Evolutionary conservation across 2,888 invertebrate species (phyloP).

Genomic region (Odiellus spinosus): DNA sequence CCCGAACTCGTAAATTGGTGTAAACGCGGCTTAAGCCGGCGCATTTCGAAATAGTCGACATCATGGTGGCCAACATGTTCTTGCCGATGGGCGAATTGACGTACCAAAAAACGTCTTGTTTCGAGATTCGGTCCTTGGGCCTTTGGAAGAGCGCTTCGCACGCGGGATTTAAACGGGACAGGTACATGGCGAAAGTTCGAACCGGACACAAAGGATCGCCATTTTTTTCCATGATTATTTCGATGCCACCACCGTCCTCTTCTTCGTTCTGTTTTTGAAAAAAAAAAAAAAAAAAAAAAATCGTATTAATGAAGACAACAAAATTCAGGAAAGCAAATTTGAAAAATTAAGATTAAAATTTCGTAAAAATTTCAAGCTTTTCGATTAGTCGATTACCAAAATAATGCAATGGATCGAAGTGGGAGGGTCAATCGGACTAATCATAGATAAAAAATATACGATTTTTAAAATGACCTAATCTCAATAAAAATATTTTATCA

Average conservation of each 20-base stretch:
- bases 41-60: slow-evolving; percentile 18
- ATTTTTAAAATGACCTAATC: too few relatives aligned
- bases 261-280: slow-evolving; percentile 14
- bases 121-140: slow-evolving; percentile 16
- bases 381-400: too few relatives aligned
- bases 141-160: slow-evolving; percentile 17
- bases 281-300: neutral
- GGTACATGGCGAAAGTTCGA: slow-evolving; percentile 15
- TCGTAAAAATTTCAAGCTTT: too few relatives aligned
- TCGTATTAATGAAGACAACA: too few relatives aligned
- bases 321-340: too few relatives aligned
- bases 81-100: slow-evolving; percentile 18
- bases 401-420: too few relatives aligned
- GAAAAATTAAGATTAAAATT: too few relatives aligned
- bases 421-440: too few relatives aligned
- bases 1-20: slow-evolving; percentile 17
- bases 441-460: too few relatives aligned
- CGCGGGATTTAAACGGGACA: slow-evolving; percentile 16
- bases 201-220: slow-evolving; percentile 17
- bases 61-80: slow-evolving; percentile 18
- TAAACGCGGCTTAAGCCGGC: slow-evolving; percentile 17
- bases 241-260: slow-evolving; percentile 11
- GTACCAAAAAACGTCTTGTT: slow-evolving; percentile 16
- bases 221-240: slow-evolving; percentile 15
- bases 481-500: too few relatives aligned